Conservation (phyloP, 2,888 invertebrate genomes). For the Rhagonycha fulva region DNA sequence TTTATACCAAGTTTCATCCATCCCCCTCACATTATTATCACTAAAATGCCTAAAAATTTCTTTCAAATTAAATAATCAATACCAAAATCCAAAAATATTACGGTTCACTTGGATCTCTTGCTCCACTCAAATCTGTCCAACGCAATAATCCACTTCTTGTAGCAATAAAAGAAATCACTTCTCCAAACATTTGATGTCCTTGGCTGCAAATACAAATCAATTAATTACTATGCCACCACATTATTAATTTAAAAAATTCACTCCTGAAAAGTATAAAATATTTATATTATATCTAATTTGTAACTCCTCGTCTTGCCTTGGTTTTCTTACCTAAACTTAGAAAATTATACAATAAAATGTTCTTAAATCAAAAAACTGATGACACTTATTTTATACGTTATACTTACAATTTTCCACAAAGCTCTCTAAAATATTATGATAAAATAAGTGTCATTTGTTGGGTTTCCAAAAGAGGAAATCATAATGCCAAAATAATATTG, state of each 20-base stretch:
- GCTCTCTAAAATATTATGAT: not conserved
- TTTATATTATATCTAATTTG: not conserved
- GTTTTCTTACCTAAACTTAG: not conserved
- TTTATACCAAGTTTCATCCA: conserved; percentile 89
- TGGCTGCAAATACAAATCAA: conserved; percentile 68
- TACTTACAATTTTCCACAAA: not conserved
- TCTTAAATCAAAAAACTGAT: not conserved
- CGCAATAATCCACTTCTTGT: conserved; percentile 87
- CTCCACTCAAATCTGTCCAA: conserved; percentile 78
- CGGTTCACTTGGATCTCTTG: conserved; percentile 66
- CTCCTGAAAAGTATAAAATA: not conserved
- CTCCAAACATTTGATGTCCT: conserved; percentile 86
- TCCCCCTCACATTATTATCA: conserved; percentile 77
- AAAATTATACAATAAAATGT: not conserved
- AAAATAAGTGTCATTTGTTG: not conserved
- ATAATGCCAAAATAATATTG: not conserved
- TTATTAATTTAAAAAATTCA: not conserved
- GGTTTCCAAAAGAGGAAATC: not conserved
- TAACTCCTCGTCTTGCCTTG: not conserved
- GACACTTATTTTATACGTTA: not conserved
- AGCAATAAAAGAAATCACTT: conserved; percentile 84
- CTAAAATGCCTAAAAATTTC: conserved; percentile 72
- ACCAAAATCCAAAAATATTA: conserved; percentile 51
- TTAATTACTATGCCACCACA: not conserved
- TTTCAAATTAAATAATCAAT: not conserved